phyloP scores from a whole-genome alignment of 1,140 invertebrate species.

The Microplitis demolitor region DNA sequence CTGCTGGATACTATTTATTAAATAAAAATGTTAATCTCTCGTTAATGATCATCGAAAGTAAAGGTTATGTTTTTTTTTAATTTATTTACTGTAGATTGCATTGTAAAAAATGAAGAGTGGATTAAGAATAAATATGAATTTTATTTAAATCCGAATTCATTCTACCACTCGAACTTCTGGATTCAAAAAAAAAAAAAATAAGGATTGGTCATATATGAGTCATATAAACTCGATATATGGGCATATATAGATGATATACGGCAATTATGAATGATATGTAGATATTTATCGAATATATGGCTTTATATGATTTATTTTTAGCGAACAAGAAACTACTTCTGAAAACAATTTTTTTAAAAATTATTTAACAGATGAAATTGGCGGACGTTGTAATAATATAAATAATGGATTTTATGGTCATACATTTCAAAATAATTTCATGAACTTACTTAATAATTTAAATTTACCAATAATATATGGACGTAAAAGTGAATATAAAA shows the following conservation, averaged over 20 bases:
- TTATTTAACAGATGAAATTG: constrained; percentile 29
- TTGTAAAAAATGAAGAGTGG: no score
- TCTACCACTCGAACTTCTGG: no score
- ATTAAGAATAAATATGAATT: no score
- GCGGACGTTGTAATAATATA: constrained; percentile 27
- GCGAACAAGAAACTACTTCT: no score
- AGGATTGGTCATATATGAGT: neutral
- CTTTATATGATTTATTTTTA: no score
- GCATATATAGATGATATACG: no score
- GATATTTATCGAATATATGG: no score
- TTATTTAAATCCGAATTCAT: no score
- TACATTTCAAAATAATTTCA: constrained; percentile 34
- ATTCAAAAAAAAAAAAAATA: neutral
- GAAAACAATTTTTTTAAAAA: neutral
- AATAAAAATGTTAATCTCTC: constrained; percentile 30
- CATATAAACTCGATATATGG: neutral
- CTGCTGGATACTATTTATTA: constrained; percentile 38
- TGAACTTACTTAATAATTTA: constrained; percentile 18
- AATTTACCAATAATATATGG: constrained; percentile 12
- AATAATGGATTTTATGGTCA: constrained; percentile 33
- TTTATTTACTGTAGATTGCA: neutral
- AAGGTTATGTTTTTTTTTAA: constrained; percentile 23
- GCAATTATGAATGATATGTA: no score
- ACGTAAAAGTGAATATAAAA: neutral
- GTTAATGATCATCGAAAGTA: constrained; percentile 39